Conservation (phyloP, 2,113 vertebrate genomes). For the Balaeniceps rex region DNA sequence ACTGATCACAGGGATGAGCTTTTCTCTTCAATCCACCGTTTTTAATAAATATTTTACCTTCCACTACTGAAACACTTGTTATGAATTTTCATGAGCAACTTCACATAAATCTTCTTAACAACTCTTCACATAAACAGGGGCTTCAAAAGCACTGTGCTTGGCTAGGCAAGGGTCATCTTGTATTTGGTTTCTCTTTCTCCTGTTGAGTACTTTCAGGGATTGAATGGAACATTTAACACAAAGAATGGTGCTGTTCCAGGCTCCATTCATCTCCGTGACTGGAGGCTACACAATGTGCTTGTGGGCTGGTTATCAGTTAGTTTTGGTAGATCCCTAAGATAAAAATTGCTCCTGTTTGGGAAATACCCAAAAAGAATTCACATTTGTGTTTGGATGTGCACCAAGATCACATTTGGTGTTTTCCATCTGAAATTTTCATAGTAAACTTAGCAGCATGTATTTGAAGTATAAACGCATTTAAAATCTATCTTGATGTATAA, state of each 20-base stretch:
- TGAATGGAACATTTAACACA: neutral
- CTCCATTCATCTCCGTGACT: neutral
- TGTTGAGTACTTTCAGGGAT: neutral
- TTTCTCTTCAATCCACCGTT: neutral
- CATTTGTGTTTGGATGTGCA: slow-evolving; percentile 45
- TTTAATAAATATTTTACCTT: neutral
- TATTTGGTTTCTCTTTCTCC: slow-evolving; percentile 26
- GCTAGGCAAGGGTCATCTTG: neutral
- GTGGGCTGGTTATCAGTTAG: neutral
- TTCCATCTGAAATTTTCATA: slow-evolving; percentile 25
- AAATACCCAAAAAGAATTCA: slow-evolving; percentile 35
- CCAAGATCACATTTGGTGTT: slow-evolving; percentile 56
- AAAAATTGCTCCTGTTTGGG: slow-evolving; percentile 3
- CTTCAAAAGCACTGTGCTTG: neutral
- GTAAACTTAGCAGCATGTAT: slow-evolving; percentile 21
- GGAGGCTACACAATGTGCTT: neutral
- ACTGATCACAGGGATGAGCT: neutral
- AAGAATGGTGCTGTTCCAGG: slow-evolving; percentile 8
- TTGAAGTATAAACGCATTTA: neutral
- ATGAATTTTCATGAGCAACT: slow-evolving; percentile 12
- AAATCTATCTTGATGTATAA: neutral
- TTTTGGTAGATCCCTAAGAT: neutral
- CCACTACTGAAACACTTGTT: neutral
- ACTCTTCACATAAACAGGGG: neutral
- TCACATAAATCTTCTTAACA: neutral